Percentiles rank a stretch among this genome's conserved stretches.
Evolutionary conservation across 2,113 vertebrate species (phyloP).

Genomic region (Podarcis raffonei): DNA sequence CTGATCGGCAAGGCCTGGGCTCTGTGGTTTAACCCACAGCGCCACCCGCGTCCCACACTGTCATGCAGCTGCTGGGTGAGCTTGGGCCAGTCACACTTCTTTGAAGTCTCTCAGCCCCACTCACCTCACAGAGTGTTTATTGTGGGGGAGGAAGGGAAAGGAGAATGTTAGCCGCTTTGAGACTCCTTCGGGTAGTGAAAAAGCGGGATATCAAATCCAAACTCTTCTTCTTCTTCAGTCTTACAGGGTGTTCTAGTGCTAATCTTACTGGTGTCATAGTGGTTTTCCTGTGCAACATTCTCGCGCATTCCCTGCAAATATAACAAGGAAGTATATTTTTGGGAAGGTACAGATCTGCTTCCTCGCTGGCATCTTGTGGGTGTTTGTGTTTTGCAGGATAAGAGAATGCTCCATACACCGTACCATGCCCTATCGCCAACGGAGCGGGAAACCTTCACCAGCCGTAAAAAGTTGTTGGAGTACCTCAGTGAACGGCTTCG

Average conservation of each 20-base stretch:
- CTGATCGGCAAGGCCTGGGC: too few relatives aligned
- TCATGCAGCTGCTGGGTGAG: too few relatives aligned
- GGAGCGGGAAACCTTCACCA: conserved; percentile 72
- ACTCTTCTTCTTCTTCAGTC: too few relatives aligned
- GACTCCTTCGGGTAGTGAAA: too few relatives aligned
- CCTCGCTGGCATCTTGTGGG: not conserved
- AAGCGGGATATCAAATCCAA: too few relatives aligned
- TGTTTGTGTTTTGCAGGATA: conserved; percentile 69
- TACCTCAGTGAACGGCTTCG: conserved; percentile 76
- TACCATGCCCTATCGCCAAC: conserved; percentile 73
- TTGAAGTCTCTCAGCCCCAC: too few relatives aligned
- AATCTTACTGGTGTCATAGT: not conserved
- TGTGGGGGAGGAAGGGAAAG: too few relatives aligned
- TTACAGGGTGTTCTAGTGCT: not conserved
- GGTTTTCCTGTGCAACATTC: not conserved
- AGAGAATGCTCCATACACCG: conserved; percentile 75
- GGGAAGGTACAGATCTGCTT: not conserved
- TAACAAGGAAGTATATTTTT: not conserved
- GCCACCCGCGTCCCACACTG: too few relatives aligned
- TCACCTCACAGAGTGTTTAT: too few relatives aligned
- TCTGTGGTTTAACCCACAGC: too few relatives aligned
- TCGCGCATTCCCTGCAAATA: not conserved
- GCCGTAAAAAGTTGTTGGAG: conserved; percentile 72
- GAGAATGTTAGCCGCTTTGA: too few relatives aligned
- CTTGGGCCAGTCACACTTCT: too few relatives aligned